These are phyloP conservation scores for Araneus ventricosus DNA, from an alignment of 1,140 invertebrate species.

Conservation along the genomic window DNA sequence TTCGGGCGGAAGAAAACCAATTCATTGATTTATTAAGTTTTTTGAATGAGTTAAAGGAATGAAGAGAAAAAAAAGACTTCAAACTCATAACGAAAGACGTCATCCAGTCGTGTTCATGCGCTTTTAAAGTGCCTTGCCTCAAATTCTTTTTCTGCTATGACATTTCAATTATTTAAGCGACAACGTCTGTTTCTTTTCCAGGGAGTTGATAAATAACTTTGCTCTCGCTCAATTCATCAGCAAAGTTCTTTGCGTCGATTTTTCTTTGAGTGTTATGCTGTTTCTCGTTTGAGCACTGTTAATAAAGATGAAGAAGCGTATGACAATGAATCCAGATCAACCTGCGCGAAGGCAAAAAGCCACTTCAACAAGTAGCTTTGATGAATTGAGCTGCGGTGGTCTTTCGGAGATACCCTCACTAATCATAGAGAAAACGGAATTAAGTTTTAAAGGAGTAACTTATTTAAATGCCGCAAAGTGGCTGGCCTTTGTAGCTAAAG, in stretches of 20 bases:
- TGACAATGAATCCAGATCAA: constrained; percentile 44
- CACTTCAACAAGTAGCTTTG: constrained; percentile 9
- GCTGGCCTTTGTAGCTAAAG: constrained; percentile 18
- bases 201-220: constrained; percentile 33
- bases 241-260: constrained; percentile 28
- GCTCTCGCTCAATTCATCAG: constrained; percentile 39
- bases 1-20: neutral
- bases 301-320: constrained; percentile 54
- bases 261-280: constrained; percentile 32
- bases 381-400: constrained; percentile 9
- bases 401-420: neutral
- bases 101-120: constrained; percentile 20
- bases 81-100: constrained; percentile 1
- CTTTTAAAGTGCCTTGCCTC: neutral
- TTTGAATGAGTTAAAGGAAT: neutral
- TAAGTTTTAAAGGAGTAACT: constrained; percentile 41
- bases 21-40: neutral
- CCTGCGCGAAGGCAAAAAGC: constrained; percentile 7
- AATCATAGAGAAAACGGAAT: constrained; percentile 20
- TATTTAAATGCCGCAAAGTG: constrained; percentile 31
- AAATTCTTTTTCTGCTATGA: constrained; percentile 40
- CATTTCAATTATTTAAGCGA: constrained; percentile 63
- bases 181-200: neutral
- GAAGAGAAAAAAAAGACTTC: neutral
- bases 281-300: constrained; percentile 39